Base-by-base conservation (phyloP, 2,797 vertebrate species). In the Delichon dasypus region DNA sequence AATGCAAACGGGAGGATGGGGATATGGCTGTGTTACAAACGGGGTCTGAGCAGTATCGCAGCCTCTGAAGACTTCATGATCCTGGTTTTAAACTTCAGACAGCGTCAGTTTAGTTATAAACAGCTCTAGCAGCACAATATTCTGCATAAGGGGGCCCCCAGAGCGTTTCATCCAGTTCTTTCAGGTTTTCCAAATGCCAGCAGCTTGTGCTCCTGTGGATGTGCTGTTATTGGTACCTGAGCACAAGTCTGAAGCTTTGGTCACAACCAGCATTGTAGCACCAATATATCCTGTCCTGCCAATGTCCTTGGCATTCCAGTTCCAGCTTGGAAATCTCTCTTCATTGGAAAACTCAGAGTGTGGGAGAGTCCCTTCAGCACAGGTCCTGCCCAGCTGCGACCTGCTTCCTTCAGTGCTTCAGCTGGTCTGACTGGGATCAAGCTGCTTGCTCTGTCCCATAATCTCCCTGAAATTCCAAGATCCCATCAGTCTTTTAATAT, bases 241-340 rank as follows among this genome's bases (percentile, higher is more conserved):
- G 27, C 44, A 13, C 19, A 8, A 7, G 27, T 23, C 57, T n/a
- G 58, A 23, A 67, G 45, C 85, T 74, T 48, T 26, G 20, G 16
- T 26, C 44, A 12, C 7, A 0, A 5, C 22, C n/a, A 40, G 38
- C 55, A 2, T 5, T 23, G 36, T 4, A 45, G 26, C 10, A 11
- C 3, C 7, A 27, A 22, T 8, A 4, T 2, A 6, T 30, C 32
- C 36, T 13, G 12, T 30, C 14, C 23, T 64, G 53, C 18, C 76
- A 22, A 0, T 26, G 70, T 45, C 82, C 68, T 60, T n/a, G 66
- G 60, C 55, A 11, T 18, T 93, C 45, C 60, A 60, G 0, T 67
- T 47, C 14, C 48, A 58, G 48, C 34, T 38, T n/a, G 53, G 47
- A 57, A 90, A 36, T 45, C 50, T 8, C 16, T 79, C 20, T 57